phyloP scores from a whole-genome alignment of 2,888 invertebrate genomes.

The Thyatira batis region DNA sequence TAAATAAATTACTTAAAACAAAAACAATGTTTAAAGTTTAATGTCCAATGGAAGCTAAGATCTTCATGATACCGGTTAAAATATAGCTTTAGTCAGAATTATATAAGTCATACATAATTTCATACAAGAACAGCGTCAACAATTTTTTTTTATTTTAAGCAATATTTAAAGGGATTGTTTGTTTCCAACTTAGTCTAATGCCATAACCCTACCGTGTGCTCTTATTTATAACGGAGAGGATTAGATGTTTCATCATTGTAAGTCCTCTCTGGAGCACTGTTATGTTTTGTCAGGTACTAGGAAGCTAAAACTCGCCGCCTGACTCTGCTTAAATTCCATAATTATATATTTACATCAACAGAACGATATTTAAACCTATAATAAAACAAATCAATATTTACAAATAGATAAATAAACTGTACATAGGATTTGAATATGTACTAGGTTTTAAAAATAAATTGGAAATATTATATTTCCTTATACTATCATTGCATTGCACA shows the following conservation, averaged over 20 bases:
- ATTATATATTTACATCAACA: constrained; percentile 28
- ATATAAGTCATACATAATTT: too few species aligned
- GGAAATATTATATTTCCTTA: constrained; percentile 32
- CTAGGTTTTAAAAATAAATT: constrained; percentile 13
- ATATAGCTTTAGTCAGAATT: too few species aligned
- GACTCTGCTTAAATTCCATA: constrained; percentile 53
- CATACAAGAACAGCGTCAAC: too few species aligned
- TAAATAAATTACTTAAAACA: too few species aligned
- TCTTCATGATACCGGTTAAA: too few species aligned
- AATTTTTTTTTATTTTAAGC: neutral
- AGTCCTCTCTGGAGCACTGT: constrained; percentile 67
- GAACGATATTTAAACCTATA: constrained; percentile 7
- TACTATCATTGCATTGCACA: constrained; percentile 78
- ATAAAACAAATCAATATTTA: constrained; percentile 14
- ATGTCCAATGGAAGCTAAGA: too few species aligned
- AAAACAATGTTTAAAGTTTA: too few species aligned
- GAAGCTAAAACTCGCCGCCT: constrained; percentile 75
- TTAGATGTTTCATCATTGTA: constrained; percentile 10
- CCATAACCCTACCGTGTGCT: constrained; percentile 52
- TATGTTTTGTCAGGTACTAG: constrained; percentile 76
- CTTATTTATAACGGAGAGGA: constrained; percentile 52
- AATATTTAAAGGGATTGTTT: constrained; percentile 43
- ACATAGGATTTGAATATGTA: constrained; percentile 12
- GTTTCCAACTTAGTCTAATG: constrained; percentile 61
- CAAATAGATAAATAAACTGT: constrained; percentile 22